A percentile compares a stretch with the other conserved stretches of the same genome.
These are phyloP conservation scores for Nyctibius bracteatus DNA, from an alignment of 2,113 vertebrate species.

Conservation along the genomic window DNA sequence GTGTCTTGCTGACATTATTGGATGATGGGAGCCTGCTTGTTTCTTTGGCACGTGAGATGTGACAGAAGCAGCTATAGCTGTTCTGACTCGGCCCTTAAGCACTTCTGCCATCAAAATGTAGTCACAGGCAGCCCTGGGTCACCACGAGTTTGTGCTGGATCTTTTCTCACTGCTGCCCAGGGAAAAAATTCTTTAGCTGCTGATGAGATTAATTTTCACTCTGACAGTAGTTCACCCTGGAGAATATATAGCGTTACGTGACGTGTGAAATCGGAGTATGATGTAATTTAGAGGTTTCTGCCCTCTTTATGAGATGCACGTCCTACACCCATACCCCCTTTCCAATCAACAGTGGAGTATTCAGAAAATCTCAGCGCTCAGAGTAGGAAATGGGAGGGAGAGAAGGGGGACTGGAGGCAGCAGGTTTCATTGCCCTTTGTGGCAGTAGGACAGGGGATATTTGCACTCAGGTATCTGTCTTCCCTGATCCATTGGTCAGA, in stretches of 20 bases:
- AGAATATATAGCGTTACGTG: neutral
- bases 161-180: neutral
- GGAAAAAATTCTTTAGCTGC: neutral
- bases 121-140: neutral
- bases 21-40: neutral
- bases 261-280: neutral
- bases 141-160: neutral
- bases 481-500: neutral
- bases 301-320: neutral
- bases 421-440: neutral
- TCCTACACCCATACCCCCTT: neutral
- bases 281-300: neutral
- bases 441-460: neutral
- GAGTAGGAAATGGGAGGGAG: neutral
- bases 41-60: neutral
- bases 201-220: neutral
- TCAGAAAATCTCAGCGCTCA: neutral
- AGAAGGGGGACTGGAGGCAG: neutral
- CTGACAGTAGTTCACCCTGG: neutral
- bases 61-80: neutral
- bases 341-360: neutral
- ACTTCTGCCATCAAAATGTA: neutral
- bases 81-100: neutral
- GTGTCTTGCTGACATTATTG: neutral
- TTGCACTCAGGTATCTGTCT: neutral